Conservation (phyloP, 2,113 vertebrate species). For the Prionailurus viverrinus region DNA sequence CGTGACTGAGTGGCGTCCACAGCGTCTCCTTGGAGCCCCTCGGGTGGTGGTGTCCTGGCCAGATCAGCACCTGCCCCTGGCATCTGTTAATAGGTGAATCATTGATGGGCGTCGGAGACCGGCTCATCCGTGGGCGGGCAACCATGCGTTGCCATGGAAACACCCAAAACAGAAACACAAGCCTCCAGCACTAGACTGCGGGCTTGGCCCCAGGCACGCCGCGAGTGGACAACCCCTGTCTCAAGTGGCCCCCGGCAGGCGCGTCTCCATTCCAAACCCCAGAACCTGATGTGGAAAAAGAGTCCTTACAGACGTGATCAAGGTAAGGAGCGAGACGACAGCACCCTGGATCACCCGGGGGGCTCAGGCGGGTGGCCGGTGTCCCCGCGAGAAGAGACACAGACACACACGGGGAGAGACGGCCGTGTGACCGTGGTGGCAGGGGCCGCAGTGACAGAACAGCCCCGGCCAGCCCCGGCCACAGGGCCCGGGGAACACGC, state of each 20-base stretch:
- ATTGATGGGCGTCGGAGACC: fast-evolving
- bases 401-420: not conserved
- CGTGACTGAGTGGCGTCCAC: fast-evolving
- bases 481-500: fast-evolving
- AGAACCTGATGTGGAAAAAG: not conserved
- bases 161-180: not conserved
- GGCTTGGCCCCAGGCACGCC: not conserved
- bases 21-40: not conserved
- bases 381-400: not conserved
- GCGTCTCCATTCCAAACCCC: not conserved
- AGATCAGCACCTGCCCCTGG: not conserved
- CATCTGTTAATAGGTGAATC: slow-evolving; percentile 41
- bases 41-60: not conserved
- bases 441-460: fast-evolving
- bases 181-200: not conserved
- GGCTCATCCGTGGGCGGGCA: not conserved
- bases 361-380: fast-evolving
- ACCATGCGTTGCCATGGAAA: not conserved
- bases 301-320: too few relatives aligned
- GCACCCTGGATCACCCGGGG: too few relatives aligned
- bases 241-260: not conserved
- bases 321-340: not conserved
- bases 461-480: not conserved
- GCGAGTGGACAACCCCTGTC: not conserved
- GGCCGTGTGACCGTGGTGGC: not conserved